Percentiles rank a stretch among this genome's conserved stretches.
These are phyloP conservation scores for Oryzias celebensis DNA, from an alignment of 2,113 vertebrate species.

Conservation along the genomic window DNA sequence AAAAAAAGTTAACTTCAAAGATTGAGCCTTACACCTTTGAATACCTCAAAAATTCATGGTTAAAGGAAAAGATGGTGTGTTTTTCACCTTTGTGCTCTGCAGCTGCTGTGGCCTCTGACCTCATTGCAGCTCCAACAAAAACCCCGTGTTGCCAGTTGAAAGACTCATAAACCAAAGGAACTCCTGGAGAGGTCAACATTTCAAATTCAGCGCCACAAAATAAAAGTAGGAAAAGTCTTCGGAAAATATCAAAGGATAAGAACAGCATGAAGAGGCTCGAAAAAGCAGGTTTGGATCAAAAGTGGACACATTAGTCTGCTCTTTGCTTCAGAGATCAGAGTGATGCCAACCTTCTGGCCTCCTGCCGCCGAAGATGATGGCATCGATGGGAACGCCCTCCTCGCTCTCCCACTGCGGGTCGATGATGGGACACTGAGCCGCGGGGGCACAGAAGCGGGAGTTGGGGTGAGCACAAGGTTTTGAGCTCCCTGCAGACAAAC, in stretches of 20 bases:
- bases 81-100: constrained; percentile 90
- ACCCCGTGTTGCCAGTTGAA: constrained; percentile 96
- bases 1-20: neutral
- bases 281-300: too few relatives aligned
- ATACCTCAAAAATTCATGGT: too few relatives aligned
- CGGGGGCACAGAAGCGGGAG: constrained; percentile 94
- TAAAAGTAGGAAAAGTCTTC: too few relatives aligned
- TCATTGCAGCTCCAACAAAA: constrained; percentile 94
- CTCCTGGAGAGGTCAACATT: constrained; percentile 74
- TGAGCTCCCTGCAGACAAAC: constrained; percentile 58
- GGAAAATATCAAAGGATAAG: too few relatives aligned
- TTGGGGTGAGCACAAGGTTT: constrained; percentile 90
- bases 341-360: constrained; percentile 84
- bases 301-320: neutral
- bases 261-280: too few relatives aligned
- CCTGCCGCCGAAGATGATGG: constrained; percentile 94
- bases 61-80: neutral
- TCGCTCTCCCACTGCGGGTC: constrained; percentile 92
- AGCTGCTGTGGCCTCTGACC: constrained; percentile 96
- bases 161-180: constrained; percentile 93
- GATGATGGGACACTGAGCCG: constrained; percentile 93
- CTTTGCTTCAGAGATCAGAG: neutral
- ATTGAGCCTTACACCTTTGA: too few relatives aligned
- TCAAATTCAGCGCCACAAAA: too few relatives aligned
- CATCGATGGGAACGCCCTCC: constrained; percentile 92